Conservation (phyloP, 2,888 invertebrate species). For the Malacosoma neustria region DNA sequence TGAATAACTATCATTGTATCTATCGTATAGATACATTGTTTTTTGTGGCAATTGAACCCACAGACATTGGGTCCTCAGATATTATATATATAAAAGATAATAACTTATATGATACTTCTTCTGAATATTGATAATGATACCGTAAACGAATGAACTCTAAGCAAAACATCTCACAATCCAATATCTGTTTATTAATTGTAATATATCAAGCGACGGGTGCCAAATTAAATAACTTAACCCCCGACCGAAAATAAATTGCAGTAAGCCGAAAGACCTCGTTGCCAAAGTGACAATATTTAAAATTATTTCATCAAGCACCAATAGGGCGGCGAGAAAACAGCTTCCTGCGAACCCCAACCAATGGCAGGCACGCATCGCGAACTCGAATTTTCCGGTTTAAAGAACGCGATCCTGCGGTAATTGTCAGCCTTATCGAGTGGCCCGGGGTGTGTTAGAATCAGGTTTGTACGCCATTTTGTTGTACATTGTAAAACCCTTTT, state of each 20-base stretch:
- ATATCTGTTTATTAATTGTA: conserved; percentile 60
- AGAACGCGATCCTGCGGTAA: conserved; percentile 26
- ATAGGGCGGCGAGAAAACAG: conserved; percentile 26
- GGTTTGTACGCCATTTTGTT: background rate
- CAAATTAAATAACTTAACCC: conserved; percentile 62
- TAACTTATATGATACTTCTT: too few species aligned
- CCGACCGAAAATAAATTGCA: conserved; percentile 59
- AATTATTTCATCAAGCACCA: conserved; percentile 63
- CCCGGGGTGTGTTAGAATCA: conserved; percentile 46
- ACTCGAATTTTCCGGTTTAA: conserved; percentile 45
- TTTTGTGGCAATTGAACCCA: too few species aligned
- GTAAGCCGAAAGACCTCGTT: conserved; percentile 50
- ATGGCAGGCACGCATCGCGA: conserved; percentile 40
- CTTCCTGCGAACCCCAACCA: conserved; percentile 22
- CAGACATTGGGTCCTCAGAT: too few species aligned
- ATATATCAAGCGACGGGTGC: conserved; percentile 36
- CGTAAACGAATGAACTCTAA: conserved; percentile 3
- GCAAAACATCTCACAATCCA: conserved; percentile 23
- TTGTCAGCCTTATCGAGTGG: conserved; percentile 25
- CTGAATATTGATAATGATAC: too few species aligned
- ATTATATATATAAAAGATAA: too few species aligned
- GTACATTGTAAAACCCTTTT: too few species aligned
- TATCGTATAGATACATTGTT: too few species aligned
- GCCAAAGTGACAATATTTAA: conserved; percentile 63
- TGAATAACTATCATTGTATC: too few species aligned